Base-by-base conservation (phyloP, 2,888 invertebrate species). In the Eretmocerus hayati region DNA sequence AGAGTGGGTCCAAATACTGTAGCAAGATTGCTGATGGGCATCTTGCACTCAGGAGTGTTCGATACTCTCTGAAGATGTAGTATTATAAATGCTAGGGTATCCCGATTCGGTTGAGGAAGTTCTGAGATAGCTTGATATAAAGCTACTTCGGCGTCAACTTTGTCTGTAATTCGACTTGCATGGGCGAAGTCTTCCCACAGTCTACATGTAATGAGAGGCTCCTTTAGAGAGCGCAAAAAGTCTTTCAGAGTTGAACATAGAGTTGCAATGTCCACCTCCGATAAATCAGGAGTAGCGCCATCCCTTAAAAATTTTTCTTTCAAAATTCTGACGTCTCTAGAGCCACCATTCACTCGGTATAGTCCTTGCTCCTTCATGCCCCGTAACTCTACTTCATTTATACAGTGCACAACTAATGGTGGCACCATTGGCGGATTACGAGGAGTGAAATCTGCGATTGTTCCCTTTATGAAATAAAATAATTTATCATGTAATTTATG, bases 211-310 rank as follows among this genome's bases (percentile, higher is more conserved):
- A 96, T 83, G 0, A 99, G 75, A 1, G 97, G 92, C 69, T 99
- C 97, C 45, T 84, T 83, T 21, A 99, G 75, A 0, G 83, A 81
- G 5, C 92, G 81, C 47, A 99, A 76, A 73, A 99, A 99, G 72
- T 92, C 90, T 75, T 97, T 99, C 39, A 99, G 77, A 53, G 90
- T 90, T 37, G 95, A 91, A 71, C 95, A 94, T 26, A 99, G 76
- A 1, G 88, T 88, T 72, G 95, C 85, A 22, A 95, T 78, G 67
- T 99, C 90, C 15, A 83, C 75, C 37, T 77, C 75, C 0, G 75
- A 69, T 31, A 97, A 76, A 61, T 84, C 85, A 0, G 96, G 95
- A 0, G 86, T 81, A 1, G 89, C 87, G 70, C 87, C 88, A 16
- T 90, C 89, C 57, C 84, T 84, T 5, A 94, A 75, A 68, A 96